Conservation (phyloP, 2,797 vertebrate species). For the Poecilia wingei region DNA sequence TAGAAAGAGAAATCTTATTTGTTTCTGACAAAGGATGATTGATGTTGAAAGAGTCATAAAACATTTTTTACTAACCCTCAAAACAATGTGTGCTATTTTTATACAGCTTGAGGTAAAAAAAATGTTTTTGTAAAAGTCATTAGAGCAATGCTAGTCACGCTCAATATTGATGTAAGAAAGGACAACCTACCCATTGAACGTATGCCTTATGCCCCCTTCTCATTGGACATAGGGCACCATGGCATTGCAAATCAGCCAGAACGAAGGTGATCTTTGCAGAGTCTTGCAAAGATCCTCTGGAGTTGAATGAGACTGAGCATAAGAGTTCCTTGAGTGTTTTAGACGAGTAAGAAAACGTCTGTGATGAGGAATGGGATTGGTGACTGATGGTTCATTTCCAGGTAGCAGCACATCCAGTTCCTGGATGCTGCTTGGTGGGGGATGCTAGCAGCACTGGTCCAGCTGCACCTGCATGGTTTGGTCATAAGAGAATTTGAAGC, state of each 20-base stretch:
- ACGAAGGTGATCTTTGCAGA: neutral
- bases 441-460: neutral
- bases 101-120: neutral
- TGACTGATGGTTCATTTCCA: neutral
- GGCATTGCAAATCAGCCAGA: neutral
- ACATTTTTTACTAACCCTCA: neutral
- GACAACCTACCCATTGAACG: neutral
- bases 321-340: neutral
- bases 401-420: neutral
- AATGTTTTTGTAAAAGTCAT: neutral
- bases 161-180: neutral
- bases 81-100: neutral
- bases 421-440: neutral
- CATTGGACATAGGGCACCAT: neutral
- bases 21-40: neutral
- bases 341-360: neutral
- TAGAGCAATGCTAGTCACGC: neutral
- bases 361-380: neutral
- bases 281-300: neutral
- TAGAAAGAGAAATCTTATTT: neutral
- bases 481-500: neutral
- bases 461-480: neutral
- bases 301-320: neutral
- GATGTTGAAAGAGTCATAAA: neutral
- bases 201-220: neutral